Evolutionary conservation across 2,888 invertebrate species (phyloP).

Genomic region (Ptychoptera contaminata): DNA sequence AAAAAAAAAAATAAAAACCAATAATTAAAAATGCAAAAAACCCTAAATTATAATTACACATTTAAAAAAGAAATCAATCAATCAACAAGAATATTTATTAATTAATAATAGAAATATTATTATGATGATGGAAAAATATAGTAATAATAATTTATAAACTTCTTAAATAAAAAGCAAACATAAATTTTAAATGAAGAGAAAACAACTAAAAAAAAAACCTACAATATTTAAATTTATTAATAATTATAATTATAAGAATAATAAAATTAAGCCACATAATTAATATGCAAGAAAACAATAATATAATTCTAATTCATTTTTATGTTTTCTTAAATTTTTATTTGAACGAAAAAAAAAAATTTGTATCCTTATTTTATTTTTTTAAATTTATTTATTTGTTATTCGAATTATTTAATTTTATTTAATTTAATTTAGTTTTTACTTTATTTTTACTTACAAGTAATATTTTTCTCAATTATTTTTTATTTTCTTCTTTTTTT

Average conservation of each 20-base stretch:
- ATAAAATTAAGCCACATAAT: too few species aligned
- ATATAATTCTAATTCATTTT: too few species aligned
- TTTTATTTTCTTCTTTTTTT: too few species aligned
- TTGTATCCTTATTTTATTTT: too few species aligned
- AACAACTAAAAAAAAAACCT: not conserved
- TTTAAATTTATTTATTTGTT: too few species aligned
- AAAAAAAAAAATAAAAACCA: slow-evolving; percentile 1
- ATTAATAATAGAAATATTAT: not conserved
- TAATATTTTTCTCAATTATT: slow-evolving; percentile 12
- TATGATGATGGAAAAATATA: slow-evolving; percentile 3
- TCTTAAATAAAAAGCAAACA: slow-evolving; percentile 1
- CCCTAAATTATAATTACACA: slow-evolving; percentile 1
- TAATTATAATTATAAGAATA: too few species aligned
- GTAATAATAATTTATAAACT: slow-evolving; percentile 1
- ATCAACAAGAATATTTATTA: slow-evolving; percentile 3
- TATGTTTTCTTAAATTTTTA: too few species aligned
- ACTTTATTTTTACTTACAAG: slow-evolving; percentile 12
- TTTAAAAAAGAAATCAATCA: slow-evolving; percentile 3
- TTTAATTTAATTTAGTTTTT: too few species aligned
- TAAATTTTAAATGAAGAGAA: not conserved
- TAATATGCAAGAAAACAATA: too few species aligned
- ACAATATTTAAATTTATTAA: too few species aligned
- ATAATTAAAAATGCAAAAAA: not conserved
- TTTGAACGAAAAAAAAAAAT: too few species aligned
- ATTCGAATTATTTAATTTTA: too few species aligned